Percentiles rank a stretch among this genome's conserved stretches.
Conservation (phyloP, 2,113 vertebrate species). For the Pholis gunnellus region DNA sequence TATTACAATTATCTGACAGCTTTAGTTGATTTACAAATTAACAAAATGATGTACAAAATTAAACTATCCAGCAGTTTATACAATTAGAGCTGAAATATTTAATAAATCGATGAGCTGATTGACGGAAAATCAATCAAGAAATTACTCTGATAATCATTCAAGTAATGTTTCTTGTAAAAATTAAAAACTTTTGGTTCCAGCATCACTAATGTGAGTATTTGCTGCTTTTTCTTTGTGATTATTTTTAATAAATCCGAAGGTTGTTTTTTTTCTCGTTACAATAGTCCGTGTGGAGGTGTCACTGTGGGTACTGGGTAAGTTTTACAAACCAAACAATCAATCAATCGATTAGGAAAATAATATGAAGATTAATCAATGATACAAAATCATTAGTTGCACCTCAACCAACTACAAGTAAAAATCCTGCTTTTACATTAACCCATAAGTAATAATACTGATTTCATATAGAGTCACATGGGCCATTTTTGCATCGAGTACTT, state of each 20-base stretch:
- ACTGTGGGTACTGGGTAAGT: not conserved
- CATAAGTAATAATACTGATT: not conserved
- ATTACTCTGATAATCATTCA: not conserved
- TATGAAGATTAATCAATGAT: not conserved
- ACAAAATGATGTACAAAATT: not conserved
- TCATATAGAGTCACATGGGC: not conserved
- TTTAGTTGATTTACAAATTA: not conserved
- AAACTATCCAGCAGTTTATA: not conserved
- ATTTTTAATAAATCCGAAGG: not conserved
- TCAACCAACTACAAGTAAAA: not conserved
- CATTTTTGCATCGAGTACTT: not conserved
- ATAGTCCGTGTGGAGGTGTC: not conserved
- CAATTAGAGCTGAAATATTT: not conserved
- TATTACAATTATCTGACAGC: not conserved
- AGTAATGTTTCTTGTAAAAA: not conserved
- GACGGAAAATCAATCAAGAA: not conserved
- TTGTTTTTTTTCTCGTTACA: not conserved
- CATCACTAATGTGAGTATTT: not conserved
- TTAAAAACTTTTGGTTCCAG: not conserved
- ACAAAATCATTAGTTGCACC: not conserved
- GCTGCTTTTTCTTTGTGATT: not conserved
- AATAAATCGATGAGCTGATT: not conserved
- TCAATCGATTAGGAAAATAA: not conserved
- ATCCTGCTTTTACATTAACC: not conserved
- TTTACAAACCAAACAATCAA: not conserved